Percentiles rank a stretch among this genome's conserved stretches.
phyloP scores from a whole-genome alignment of 2,888 invertebrate species.

The Dugesia japonica region DNA sequence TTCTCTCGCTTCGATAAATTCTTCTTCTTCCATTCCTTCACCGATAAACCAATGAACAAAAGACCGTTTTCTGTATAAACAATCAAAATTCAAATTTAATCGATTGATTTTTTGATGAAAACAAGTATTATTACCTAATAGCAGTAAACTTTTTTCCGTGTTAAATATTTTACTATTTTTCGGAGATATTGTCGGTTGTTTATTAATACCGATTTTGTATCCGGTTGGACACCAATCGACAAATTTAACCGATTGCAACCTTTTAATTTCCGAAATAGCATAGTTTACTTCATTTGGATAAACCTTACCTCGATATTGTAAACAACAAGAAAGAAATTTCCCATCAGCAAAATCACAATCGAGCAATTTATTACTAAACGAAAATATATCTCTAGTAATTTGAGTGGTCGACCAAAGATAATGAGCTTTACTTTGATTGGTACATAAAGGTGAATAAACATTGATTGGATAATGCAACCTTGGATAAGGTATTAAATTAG shows the following conservation, averaged over 20 bases:
- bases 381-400: not conserved
- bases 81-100: conserved; percentile 38
- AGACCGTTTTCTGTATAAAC: conserved; percentile 37
- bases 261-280: conserved; percentile 20
- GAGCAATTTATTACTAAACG: not conserved
- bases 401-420: not conserved
- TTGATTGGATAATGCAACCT: conserved; percentile 67
- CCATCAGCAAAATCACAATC: not conserved
- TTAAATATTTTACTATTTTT: conserved; percentile 49
- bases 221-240: conserved; percentile 34
- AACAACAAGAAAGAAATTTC: conserved; percentile 34
- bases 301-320: conserved; percentile 36
- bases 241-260: conserved; percentile 21
- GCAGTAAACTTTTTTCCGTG: conserved; percentile 60
- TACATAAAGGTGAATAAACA: conserved; percentile 74
- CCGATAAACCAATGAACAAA: conserved; percentile 38
- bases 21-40: conserved; percentile 38
- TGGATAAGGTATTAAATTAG: conserved; percentile 57
- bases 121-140: conserved; percentile 70
- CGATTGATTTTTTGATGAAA: conserved; percentile 36
- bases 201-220: conserved; percentile 59
- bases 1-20: conserved; percentile 51
- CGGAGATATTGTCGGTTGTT: conserved; percentile 52
- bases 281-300: conserved; percentile 37
- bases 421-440: conserved; percentile 76